A percentile compares a stretch with the other conserved stretches of the same genome.
These are phyloP conservation scores for Meteorus sp. DNA, from an alignment of 1,140 invertebrate genomes.

Conservation along the genomic window DNA sequence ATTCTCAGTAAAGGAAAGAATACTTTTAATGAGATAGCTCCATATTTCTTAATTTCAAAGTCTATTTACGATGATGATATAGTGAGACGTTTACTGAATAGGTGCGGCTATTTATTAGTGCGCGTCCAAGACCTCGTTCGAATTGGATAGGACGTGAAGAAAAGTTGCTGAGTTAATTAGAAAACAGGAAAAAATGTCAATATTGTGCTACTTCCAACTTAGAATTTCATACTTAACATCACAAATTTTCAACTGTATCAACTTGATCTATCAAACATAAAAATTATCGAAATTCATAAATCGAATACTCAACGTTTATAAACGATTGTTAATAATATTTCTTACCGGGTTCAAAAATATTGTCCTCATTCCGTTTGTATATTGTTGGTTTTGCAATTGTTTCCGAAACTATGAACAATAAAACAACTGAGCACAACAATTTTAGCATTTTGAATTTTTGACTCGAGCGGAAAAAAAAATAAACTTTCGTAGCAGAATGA, in stretches of 20 bases:
- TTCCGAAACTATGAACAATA: slow-evolving; percentile 7
- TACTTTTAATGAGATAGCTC: slow-evolving; percentile 22
- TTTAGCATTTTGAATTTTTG: slow-evolving; percentile 5
- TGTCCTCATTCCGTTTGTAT: slow-evolving; percentile 49
- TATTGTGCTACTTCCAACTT: not conserved
- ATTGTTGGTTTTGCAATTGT: slow-evolving; percentile 46
- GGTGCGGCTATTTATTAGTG: not conserved
- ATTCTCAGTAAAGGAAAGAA: slow-evolving; percentile 27
- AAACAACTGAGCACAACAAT: not conserved
- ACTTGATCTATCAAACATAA: too few relatives aligned
- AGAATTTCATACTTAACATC: slow-evolving; percentile 24
- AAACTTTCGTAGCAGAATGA: too few relatives aligned
- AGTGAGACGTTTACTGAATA: too few relatives aligned
- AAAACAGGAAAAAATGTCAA: not conserved
- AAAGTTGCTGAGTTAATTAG: not conserved
- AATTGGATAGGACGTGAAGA: slow-evolving; percentile 10
- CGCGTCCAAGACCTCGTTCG: slow-evolving; percentile 26
- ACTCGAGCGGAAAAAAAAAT: too few relatives aligned
- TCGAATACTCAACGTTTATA: slow-evolving; percentile 11
- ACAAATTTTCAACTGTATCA: too few relatives aligned
- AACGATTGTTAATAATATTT: slow-evolving; percentile 16
- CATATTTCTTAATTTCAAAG: not conserved
- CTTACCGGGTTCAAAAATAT: slow-evolving; percentile 50
- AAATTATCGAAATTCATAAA: too few relatives aligned
- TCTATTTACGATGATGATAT: not conserved